phyloP scores from a whole-genome alignment of 2,797 vertebrate species.

The Argyrosomus regius region DNA sequence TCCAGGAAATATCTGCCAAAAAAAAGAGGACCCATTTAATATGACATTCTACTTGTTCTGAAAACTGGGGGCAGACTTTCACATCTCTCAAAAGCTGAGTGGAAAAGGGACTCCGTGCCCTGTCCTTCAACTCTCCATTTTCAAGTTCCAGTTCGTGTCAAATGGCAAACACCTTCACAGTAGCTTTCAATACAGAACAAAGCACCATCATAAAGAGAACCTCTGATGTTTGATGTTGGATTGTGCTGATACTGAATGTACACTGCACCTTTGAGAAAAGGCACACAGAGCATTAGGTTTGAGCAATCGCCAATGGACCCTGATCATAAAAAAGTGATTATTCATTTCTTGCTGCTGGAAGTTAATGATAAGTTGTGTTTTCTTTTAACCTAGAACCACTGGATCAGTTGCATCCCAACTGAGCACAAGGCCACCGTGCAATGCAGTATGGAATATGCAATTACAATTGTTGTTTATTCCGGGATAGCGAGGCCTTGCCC shows the following conservation, averaged over 20 bases:
- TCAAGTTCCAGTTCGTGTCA: background rate
- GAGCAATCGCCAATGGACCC: too few relatives aligned
- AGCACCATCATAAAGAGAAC: background rate
- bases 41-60: background rate
- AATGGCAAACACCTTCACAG: background rate
- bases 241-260: background rate
- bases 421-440: too few relatives aligned
- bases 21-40: constrained; percentile 2
- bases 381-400: too few relatives aligned
- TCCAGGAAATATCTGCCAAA: background rate
- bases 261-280: background rate
- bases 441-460: too few relatives aligned
- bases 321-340: too few relatives aligned
- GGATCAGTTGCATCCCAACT: too few relatives aligned
- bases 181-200: constrained; percentile 9
- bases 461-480: too few relatives aligned
- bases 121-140: background rate
- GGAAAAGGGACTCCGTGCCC: background rate
- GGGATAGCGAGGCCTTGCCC: too few relatives aligned
- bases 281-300: too few relatives aligned
- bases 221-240: background rate
- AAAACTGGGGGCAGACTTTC: background rate
- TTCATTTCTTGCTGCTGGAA: too few relatives aligned
- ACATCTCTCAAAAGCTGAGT: constrained; percentile 3
- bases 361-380: too few relatives aligned